Conservation (phyloP, 2,797 vertebrate genomes). For the Centropyge bicolor region DNA sequence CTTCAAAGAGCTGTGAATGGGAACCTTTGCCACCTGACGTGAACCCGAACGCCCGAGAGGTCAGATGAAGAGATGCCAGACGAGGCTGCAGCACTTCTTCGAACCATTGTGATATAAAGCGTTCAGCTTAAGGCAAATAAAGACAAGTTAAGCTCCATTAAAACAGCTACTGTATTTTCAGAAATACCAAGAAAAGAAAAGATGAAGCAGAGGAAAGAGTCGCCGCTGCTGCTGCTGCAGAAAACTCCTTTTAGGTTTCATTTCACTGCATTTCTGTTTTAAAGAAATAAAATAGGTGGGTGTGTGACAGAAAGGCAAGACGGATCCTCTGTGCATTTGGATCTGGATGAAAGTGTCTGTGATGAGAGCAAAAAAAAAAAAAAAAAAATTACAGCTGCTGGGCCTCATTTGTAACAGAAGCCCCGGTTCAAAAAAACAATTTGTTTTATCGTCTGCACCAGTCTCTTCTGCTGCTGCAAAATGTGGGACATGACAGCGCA, state of each 20-base stretch:
- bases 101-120: neutral
- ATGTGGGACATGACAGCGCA: slow-evolving; percentile 57
- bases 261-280: slow-evolving; percentile 16
- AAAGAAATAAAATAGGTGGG: slow-evolving; percentile 42
- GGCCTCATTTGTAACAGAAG: slow-evolving; percentile 42
- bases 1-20: neutral
- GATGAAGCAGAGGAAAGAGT: slow-evolving; percentile 24
- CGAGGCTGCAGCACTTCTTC: neutral
- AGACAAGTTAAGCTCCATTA: neutral
- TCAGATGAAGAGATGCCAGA: neutral
- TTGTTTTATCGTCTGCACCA: slow-evolving; percentile 46
- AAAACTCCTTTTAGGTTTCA: slow-evolving; percentile 10
- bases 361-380: slow-evolving; percentile 16
- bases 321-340: slow-evolving; percentile 33
- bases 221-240: neutral
- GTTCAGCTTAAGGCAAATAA: slow-evolving; percentile 10
- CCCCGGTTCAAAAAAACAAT: slow-evolving; percentile 21
- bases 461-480: slow-evolving; percentile 28
- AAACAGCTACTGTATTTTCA: neutral
- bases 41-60: slow-evolving; percentile 6
- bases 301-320: slow-evolving; percentile 49
- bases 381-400: slow-evolving; percentile 38
- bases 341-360: slow-evolving; percentile 46
- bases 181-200: slow-evolving; percentile 11
- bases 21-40: slow-evolving; percentile 10